These are phyloP conservation scores for Montipora cactus DNA, from an alignment of 64 coral and sea anemone genomes.

Conservation along the genomic window DNA sequence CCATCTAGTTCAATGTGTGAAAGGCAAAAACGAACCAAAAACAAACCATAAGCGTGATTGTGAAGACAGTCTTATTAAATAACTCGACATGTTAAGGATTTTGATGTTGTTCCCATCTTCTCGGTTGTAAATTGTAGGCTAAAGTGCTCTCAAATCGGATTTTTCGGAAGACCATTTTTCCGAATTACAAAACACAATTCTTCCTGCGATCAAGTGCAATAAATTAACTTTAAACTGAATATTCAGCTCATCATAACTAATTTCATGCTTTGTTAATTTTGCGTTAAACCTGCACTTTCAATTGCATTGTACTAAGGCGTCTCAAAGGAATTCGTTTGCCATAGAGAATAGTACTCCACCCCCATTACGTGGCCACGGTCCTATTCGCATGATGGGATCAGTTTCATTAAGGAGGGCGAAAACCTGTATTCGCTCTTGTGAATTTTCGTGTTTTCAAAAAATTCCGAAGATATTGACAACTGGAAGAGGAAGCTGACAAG, in stretches of 20 bases:
- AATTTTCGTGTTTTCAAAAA: not conserved
- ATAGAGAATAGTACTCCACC: not conserved
- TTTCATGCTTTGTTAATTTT: not conserved
- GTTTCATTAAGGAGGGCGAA: not conserved
- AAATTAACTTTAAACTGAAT: not conserved
- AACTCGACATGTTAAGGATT: too few species aligned
- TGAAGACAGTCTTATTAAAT: too few species aligned
- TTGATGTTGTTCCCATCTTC: too few species aligned
- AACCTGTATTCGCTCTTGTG: slow-evolving; percentile 32
- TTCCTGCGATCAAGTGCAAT: not conserved
- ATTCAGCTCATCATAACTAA: not conserved
- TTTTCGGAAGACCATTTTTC: too few species aligned
- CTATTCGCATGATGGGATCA: not conserved
- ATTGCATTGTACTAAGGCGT: not conserved
- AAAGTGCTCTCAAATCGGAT: too few species aligned
- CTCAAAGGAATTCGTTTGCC: slow-evolving; percentile 3
- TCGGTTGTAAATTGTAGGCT: too few species aligned
- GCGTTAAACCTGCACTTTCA: not conserved
- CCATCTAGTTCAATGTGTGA: too few species aligned
- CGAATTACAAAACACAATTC: not conserved
- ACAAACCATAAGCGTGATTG: too few species aligned
- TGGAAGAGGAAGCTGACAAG: not conserved
- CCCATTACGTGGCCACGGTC: not conserved
- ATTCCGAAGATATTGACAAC: slow-evolving; percentile 12
- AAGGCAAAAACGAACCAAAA: too few species aligned